A percentile compares a stretch with the other conserved stretches of the same genome.
These are phyloP conservation scores for Pachycephala philippinensis DNA, from an alignment of 2,113 vertebrate species.

Conservation along the genomic window DNA sequence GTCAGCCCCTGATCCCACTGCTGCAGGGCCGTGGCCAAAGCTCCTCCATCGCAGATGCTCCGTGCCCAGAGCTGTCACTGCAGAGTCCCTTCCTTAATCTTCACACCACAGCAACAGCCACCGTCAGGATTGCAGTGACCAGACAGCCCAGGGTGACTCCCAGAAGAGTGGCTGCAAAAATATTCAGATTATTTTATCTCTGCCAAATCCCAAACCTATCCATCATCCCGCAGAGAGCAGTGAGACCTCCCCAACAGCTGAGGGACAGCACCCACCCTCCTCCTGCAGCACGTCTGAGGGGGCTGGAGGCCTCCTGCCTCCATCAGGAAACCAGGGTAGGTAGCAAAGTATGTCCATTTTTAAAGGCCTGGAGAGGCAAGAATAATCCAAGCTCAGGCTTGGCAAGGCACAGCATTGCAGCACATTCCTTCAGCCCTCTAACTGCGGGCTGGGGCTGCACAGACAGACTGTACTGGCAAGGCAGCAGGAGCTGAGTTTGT, in stretches of 20 bases:
- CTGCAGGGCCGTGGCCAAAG: neutral
- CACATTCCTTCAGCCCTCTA: neutral
- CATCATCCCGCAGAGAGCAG: too few species aligned
- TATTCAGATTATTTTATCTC: neutral
- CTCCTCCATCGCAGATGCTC: neutral
- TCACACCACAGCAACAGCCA: neutral
- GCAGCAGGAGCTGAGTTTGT: neutral
- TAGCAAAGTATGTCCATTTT: neutral
- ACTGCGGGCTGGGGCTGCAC: neutral
- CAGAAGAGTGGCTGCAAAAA: rapidly evolving
- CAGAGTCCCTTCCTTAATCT: neutral
- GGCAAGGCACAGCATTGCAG: neutral
- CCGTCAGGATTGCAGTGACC: rapidly evolving
- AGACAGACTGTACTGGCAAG: neutral
- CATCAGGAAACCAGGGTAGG: neutral
- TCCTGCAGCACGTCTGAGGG: neutral
- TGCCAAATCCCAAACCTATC: neutral
- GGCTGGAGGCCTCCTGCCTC: neutral
- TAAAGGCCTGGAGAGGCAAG: neutral
- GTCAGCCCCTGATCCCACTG: neutral
- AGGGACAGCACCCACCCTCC: neutral
- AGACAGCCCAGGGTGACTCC: neutral
- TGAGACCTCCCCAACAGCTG: neutral
- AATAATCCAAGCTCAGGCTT: neutral
- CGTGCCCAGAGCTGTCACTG: neutral